Evolutionary conservation across 2,113 vertebrate genomes (phyloP), one percentile per base, ranked within the genome.

Genomic region (Dromaius novaehollandiae): DNA sequence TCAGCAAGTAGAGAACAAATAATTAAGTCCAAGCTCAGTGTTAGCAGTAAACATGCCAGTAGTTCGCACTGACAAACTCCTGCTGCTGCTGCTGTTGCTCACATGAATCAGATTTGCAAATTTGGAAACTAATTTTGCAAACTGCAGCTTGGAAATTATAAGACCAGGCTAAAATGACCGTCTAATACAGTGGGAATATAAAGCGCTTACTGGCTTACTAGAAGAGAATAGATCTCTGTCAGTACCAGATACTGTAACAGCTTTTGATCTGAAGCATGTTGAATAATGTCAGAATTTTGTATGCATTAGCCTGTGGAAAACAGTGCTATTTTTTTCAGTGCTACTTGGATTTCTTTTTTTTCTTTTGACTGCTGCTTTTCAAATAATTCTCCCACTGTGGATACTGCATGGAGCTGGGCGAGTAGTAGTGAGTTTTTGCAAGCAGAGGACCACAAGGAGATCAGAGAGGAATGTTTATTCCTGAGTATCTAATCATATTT

Each of bases 401-500:
- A 22, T 36, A 26, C 44, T 2, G 13, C 15, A 42, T 32, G 44
- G 73, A 85, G 34, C n/a, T 58, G 48, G 40, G 34, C 7, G 20
- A 92, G 64, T 82, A 86, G 87, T n/a, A 48, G 82, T 77, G 42
- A 95, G 94, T 86, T 82, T 89, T 53, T 69, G 77, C 93, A 82
- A 56, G 83, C 64, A 80, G 73, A 50, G 70, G 93, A 40, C n/a
- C 75, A 58, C 1, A 9, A 20, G 77, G 93, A 91, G 91, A 96
- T 86, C 81, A 50, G 74, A 97, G 38, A 87, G 64, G 11, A 46
- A 58, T 6, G 1, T 82, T 94, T 74, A 61, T 94, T 92, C 63
- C 93, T 81, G 82, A 88, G 91, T 95, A 93, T 81, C 42, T 5
- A 88, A 38, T 88, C 82, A 76, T 88, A 95, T 95, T 89, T 95